These are phyloP conservation scores for Leptopilina myrica DNA, from an alignment of 2,888 invertebrate species.

Conservation along the genomic window DNA sequence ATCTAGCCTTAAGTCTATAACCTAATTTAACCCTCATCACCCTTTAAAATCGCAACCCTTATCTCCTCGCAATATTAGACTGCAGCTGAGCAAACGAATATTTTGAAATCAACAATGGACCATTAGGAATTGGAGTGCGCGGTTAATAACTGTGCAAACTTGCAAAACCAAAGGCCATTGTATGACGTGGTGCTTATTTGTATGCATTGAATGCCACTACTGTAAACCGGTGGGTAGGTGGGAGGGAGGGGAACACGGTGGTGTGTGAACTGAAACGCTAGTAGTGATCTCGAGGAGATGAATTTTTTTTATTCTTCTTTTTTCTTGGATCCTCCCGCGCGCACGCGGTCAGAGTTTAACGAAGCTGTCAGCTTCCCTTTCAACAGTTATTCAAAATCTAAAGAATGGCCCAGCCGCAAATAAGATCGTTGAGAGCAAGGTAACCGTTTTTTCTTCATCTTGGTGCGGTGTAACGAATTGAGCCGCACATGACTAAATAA, in stretches of 20 bases:
- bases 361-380: conserved; percentile 35
- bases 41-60: neutral
- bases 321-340: conserved; percentile 8
- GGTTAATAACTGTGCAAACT: conserved; percentile 56
- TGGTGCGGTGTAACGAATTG: conserved; percentile 10
- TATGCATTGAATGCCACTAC: conserved; percentile 16
- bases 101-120: conserved; percentile 71
- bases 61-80: neutral
- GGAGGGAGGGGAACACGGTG: neutral
- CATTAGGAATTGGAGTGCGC: conserved; percentile 69
- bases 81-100: conserved; percentile 72
- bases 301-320: conserved; percentile 18
- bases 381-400: conserved; percentile 31
- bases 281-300: neutral
- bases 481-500: conserved; percentile 14
- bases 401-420: conserved; percentile 25
- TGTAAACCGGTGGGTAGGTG: too few species aligned
- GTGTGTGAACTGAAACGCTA: conserved; percentile 11
- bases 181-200: conserved; percentile 30
- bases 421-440: conserved; percentile 5
- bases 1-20: too few species aligned
- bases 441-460: neutral
- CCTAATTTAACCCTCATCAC: too few species aligned
- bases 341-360: conserved; percentile 29
- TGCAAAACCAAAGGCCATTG: conserved; percentile 43